Evolutionary conservation across 1,140 invertebrate genomes (phyloP).

Genomic region (Scaptomyza montana): DNA sequence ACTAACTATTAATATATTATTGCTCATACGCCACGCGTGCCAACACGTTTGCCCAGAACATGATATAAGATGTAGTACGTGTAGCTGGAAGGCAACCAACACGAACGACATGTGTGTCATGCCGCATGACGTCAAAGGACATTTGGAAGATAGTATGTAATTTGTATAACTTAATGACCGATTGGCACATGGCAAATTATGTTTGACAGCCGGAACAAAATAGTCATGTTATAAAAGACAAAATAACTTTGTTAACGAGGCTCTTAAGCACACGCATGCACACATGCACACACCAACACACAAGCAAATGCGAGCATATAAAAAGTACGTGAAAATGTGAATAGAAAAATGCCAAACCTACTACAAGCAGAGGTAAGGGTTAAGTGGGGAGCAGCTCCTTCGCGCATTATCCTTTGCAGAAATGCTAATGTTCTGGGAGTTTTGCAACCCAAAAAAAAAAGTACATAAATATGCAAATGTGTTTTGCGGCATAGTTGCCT

Average conservation of each 20-base stretch:
- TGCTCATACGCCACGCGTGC: constrained; percentile 71
- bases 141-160: constrained; percentile 44
- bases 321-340: constrained; percentile 57
- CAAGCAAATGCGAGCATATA: constrained; percentile 16
- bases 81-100: not conserved
- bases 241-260: constrained; percentile 83
- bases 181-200: constrained; percentile 73
- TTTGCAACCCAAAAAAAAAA: constrained; percentile 55
- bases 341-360: constrained; percentile 68
- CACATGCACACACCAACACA: constrained; percentile 28
- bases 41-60: constrained; percentile 59
- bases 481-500: constrained; percentile 65
- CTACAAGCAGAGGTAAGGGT: not conserved
- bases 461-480: constrained; percentile 78
- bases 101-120: constrained; percentile 55
- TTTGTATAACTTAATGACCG: constrained; percentile 61
- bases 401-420: constrained; percentile 72
- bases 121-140: constrained; percentile 63
- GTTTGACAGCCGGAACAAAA: constrained; percentile 64
- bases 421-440: constrained; percentile 73
- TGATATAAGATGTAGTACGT: constrained; percentile 62
- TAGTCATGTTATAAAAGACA: constrained; percentile 76
- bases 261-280: constrained; percentile 71
- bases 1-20: constrained; percentile 34
- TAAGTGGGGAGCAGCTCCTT: not conserved